Evolutionary conservation across 2,113 vertebrate genomes (phyloP), one percentile per base, ranked within the genome.

Genomic region (Phalacrocorax brasilianus): DNA sequence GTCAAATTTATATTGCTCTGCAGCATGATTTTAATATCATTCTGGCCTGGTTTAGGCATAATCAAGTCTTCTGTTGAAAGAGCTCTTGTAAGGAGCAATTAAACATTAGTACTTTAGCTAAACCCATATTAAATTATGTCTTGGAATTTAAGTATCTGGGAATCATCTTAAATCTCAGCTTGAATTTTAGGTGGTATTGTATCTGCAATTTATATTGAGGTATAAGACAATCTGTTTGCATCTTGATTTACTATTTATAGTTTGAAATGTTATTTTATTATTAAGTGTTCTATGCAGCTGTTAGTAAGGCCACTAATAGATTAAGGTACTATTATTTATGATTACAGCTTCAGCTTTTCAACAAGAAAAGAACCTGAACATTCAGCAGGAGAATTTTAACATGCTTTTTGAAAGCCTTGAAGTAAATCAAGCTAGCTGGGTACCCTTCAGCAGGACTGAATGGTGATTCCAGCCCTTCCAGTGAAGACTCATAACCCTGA

Each of bases 91-190:
- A 96, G 76, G 83, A 94, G 85, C 93, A 94, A 96, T 97, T 87
- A 95, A 97, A 81, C 76, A 91, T 96, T 91, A 97, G 91, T 90
- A 87, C 88, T 96, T 95, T 91, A 95, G 72, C 79, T 74, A 92
- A 93, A 95, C 73, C 45, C 61, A 26, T 93, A 94, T 97, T 97
- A 95, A 97, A 97, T 98, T 97, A 97, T 93, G 89, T 38, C 71
- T 92, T 77, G 72, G 87, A 91, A 96, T 96, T 96, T 95, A 97
- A 97, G 94, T 98, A 96, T 87, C 86, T 95, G 79, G 32, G 93
- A 94, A 94, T 96, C 89, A 87, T 91, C 95, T 96, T 96, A 97
- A 97, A 97, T 97, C 96, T 98, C 72, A 92, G 75, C 91, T 93
- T 90, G 73, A 92, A 75, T 96, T 97, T 92, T 82, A 92, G 65